Percentiles rank a stretch among this genome's conserved stretches.
phyloP scores from a whole-genome alignment of 2,113 vertebrate genomes.

The Zingel zingel region DNA sequence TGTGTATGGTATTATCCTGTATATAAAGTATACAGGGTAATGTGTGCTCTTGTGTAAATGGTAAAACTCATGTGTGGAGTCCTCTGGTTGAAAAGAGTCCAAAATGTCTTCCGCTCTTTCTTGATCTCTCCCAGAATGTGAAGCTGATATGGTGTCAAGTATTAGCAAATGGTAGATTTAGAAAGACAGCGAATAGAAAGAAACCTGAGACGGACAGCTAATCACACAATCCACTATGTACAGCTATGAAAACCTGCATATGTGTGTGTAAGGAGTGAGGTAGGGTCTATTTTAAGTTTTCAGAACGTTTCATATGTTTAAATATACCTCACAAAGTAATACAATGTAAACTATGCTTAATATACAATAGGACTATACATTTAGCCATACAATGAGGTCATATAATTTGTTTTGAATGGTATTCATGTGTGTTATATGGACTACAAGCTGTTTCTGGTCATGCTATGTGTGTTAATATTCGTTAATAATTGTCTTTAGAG shows the following conservation, averaged over 20 bases:
- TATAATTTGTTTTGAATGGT: background rate
- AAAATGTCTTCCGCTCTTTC: conserved; percentile 25
- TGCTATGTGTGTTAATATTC: background rate
- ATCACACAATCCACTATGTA: conserved; percentile 43
- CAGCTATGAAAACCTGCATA: conserved; percentile 37
- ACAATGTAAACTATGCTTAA: background rate
- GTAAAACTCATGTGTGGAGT: background rate
- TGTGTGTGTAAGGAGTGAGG: conserved; percentile 14
- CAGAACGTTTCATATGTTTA: background rate
- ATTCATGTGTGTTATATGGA: background rate
- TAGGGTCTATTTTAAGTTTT: conserved; percentile 28
- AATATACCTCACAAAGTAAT: conserved; percentile 1
- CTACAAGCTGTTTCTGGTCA: background rate
- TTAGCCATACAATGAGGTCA: background rate
- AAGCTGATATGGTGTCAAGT: conserved; percentile 71
- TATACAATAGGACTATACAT: background rate
- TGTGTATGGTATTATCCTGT: background rate
- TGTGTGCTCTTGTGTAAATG: background rate
- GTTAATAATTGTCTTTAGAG: background rate
- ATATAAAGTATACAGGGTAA: too few species aligned
- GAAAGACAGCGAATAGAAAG: conserved; percentile 69
- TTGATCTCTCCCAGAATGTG: conserved; percentile 41
- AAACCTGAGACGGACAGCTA: conserved; percentile 72
- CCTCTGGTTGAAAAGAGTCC: conserved; percentile 1
- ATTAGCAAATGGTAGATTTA: conserved; percentile 77